Conservation (phyloP, 2,113 vertebrate species). For the Furnarius figulus region DNA sequence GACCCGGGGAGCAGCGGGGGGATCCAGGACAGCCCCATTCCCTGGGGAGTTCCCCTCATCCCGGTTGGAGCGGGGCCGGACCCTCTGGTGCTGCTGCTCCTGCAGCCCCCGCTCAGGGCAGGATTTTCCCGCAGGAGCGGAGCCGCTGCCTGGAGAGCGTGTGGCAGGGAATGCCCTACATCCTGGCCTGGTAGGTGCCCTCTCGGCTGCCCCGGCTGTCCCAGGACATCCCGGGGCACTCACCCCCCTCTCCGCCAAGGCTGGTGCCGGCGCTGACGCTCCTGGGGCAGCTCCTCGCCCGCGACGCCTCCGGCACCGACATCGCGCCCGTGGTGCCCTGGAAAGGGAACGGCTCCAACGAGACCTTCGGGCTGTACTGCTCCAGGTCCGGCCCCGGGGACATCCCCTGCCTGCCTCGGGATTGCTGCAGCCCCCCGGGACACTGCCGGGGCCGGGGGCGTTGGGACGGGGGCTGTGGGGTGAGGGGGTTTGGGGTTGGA, state of each 20-base stretch:
- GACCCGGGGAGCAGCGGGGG: rapidly evolving
- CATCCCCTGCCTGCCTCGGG: neutral
- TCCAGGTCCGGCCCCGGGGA: conserved; percentile 11
- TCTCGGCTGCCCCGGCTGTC: neutral
- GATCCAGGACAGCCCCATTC: neutral
- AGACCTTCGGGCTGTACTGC: conserved; percentile 27
- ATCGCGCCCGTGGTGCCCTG: neutral
- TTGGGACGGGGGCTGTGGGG: too few relatives aligned
- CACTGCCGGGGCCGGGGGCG: neutral
- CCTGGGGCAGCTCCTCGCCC: neutral
- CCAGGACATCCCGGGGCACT: neutral
- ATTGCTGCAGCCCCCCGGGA: neutral
- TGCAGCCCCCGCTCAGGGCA: neutral
- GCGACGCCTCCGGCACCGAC: neutral
- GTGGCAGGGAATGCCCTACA: neutral
- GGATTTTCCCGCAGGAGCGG: neutral
- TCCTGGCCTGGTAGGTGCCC: conserved; percentile 41
- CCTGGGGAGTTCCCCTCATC: neutral
- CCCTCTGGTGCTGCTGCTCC: neutral
- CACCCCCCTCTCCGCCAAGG: neutral
- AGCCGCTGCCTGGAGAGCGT: neutral
- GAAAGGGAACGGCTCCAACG: neutral
- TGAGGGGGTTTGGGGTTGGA: neutral
- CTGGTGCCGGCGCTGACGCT: neutral
- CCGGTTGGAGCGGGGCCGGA: neutral